Evolutionary conservation across 2,888 invertebrate genomes (phyloP).

Genomic region (Eupithecia abbreviata): DNA sequence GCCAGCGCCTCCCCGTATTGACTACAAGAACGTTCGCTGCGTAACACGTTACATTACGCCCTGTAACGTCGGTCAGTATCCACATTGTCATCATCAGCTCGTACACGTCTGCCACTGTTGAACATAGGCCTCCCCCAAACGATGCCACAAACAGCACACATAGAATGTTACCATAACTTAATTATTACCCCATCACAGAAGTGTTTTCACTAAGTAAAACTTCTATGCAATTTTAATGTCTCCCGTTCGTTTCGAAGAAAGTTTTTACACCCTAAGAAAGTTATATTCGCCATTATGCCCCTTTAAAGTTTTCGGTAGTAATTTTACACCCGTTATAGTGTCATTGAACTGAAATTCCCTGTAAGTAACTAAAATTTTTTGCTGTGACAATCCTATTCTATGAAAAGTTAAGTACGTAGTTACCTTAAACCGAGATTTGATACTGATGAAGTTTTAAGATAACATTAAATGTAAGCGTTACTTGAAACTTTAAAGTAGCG

Average conservation of each 20-base stretch:
- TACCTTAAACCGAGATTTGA: constrained; percentile 22
- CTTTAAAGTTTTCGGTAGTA: not conserved
- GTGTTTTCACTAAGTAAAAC: not conserved
- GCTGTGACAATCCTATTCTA: not conserved
- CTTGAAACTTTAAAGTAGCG: constrained; percentile 26
- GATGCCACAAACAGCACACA: too few relatives aligned
- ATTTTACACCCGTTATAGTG: not conserved
- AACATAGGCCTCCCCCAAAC: too few relatives aligned
- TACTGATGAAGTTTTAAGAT: constrained; percentile 30
- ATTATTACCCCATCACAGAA: not conserved
- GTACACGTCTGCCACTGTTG: too few relatives aligned
- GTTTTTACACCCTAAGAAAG: constrained; percentile 10
- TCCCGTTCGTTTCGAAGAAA: not conserved
- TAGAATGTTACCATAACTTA: not conserved
- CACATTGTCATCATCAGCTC: not conserved
- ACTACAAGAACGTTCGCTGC: too few relatives aligned
- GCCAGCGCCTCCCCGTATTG: too few relatives aligned
- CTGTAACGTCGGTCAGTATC: too few relatives aligned
- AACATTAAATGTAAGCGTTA: constrained; percentile 24
- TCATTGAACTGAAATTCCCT: constrained; percentile 12
- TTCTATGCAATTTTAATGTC: constrained; percentile 7
- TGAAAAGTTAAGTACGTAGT: constrained; percentile 14
- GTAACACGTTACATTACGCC: too few relatives aligned
- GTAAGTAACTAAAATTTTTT: not conserved
- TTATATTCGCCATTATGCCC: constrained; percentile 5